Percentiles rank a stretch among this genome's conserved stretches.
Evolutionary conservation across 2,888 invertebrate genomes (phyloP).

Genomic region (Periphyllus acericola): DNA sequence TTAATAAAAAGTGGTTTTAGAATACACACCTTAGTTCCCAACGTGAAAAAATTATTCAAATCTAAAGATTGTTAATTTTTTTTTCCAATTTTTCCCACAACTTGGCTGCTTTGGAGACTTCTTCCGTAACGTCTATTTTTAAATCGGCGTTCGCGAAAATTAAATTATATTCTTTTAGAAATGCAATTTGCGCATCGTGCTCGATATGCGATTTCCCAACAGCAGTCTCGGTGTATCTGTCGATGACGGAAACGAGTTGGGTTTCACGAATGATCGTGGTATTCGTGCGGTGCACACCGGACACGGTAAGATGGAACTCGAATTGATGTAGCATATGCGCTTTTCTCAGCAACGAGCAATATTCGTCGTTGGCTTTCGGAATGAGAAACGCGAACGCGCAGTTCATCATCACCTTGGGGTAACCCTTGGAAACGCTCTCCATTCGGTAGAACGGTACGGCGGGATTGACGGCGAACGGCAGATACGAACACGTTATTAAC

Average conservation of each 20-base stretch:
- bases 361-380: neutral
- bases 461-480: neutral
- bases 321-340: neutral
- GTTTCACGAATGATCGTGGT: neutral
- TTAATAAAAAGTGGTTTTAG: too few relatives aligned
- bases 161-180: neutral
- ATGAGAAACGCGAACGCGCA: neutral
- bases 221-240: neutral
- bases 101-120: too few relatives aligned
- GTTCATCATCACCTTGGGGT: neutral
- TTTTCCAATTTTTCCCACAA: too few relatives aligned
- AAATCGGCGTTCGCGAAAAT: too few relatives aligned
- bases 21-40: too few relatives aligned
- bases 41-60: too few relatives aligned
- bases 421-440: neutral
- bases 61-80: too few relatives aligned
- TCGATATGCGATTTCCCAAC: neutral
- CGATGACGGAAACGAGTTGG: neutral
- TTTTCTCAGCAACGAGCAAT: neutral
- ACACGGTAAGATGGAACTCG: neutral
- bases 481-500: neutral
- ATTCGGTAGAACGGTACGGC: neutral
- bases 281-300: neutral
- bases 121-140: too few relatives aligned
- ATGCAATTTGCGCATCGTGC: neutral